Evolutionary conservation across 92 coral and sea anemone genomes (phyloP).

Genomic region (Heteractis magnifica): DNA sequence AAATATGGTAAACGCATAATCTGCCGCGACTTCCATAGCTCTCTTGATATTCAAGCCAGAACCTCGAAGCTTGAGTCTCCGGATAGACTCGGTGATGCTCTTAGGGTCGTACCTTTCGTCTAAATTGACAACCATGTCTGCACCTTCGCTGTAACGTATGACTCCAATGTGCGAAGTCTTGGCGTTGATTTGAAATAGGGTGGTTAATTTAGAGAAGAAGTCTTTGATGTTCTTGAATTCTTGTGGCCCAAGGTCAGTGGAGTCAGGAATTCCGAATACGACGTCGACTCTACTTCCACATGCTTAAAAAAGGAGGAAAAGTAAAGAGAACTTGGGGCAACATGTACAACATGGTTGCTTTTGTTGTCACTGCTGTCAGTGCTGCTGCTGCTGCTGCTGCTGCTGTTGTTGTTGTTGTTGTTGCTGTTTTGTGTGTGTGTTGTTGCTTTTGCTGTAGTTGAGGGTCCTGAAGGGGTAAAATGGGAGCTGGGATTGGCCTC

Average conservation of each 20-base stretch:
- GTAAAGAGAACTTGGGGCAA: background rate
- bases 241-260: slow-evolving; percentile 34
- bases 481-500: no score
- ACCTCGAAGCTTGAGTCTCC: slow-evolving; percentile 46
- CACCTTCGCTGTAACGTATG: slow-evolving; percentile 51
- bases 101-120: slow-evolving; percentile 31
- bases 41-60: slow-evolving; percentile 35
- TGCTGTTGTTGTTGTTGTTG: no score
- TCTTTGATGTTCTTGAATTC: slow-evolving; percentile 35
- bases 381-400: no score
- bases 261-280: slow-evolving; percentile 67
- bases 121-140: slow-evolving; percentile 44
- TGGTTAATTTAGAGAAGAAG: slow-evolving; percentile 26
- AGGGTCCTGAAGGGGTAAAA: no score
- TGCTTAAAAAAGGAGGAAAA: slow-evolving; percentile 27
- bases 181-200: slow-evolving; percentile 39
- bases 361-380: no score
- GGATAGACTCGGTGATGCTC: slow-evolving; percentile 15
- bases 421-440: no score
- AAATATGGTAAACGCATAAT: slow-evolving; percentile 71
- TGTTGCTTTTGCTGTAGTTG: no score
- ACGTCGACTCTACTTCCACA: slow-evolving; percentile 69
- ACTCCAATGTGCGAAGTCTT: slow-evolving; percentile 56
- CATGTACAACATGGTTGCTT: no score
- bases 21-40: slow-evolving; percentile 64